phyloP scores from a whole-genome alignment of 2,797 vertebrate species.

The Lutjanus campechanus region DNA sequence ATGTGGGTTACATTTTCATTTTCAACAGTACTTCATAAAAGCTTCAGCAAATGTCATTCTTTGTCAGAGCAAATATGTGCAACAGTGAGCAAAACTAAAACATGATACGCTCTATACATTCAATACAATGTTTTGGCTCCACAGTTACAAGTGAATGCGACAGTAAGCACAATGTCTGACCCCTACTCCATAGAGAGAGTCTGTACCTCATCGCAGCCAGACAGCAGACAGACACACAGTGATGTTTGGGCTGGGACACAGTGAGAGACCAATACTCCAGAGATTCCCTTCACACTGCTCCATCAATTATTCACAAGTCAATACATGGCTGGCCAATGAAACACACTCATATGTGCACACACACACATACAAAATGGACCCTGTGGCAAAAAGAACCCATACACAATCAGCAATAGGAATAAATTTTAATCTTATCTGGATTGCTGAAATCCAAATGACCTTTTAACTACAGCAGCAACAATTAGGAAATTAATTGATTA shows the following conservation, averaged over 20 bases:
- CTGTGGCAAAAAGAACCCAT: background rate
- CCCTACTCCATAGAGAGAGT: constrained; percentile 39
- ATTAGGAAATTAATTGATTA: background rate
- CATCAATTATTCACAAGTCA: constrained; percentile 81
- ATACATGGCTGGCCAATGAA: constrained; percentile 47
- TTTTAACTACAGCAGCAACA: background rate
- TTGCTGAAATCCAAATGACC: background rate
- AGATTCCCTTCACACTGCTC: constrained; percentile 50
- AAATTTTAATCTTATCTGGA: background rate
- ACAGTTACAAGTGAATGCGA: constrained; percentile 10
- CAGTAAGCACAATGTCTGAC: constrained; percentile 27
- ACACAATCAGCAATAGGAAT: background rate
- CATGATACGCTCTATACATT: background rate
- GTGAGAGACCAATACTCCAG: constrained; percentile 63
- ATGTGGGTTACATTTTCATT: background rate
- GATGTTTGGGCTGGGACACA: constrained; percentile 60
- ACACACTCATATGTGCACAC: constrained; percentile 27
- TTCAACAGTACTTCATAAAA: background rate
- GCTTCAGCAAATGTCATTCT: background rate
- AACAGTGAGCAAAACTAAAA: background rate
- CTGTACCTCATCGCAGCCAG: constrained; percentile 36
- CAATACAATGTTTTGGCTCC: background rate
- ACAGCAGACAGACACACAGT: constrained; percentile 47
- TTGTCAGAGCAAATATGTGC: background rate
- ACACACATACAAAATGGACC: constrained; percentile 9